Evolutionary conservation across 2,113 vertebrate genomes (phyloP), one percentile per base, ranked within the genome.

Genomic region (Dryoscopus gambensis): DNA sequence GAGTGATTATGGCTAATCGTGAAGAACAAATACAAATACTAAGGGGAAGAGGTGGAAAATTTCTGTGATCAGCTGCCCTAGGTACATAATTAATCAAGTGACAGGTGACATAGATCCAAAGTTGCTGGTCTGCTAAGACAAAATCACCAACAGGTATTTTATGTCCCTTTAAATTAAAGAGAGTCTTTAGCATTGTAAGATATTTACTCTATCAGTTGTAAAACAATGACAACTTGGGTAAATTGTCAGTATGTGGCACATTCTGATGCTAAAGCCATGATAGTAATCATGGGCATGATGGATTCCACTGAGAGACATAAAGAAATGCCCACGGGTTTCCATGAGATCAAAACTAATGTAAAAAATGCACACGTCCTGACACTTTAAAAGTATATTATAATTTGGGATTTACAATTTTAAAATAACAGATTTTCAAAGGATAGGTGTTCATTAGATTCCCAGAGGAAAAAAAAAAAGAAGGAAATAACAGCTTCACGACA

Each of bases 41-140:
- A 73, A 94, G 9, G 35, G 33, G 31, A 64, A 68, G 95, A 83
- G 35, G 35, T 65, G 37, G 50, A 93, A 95, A 87, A 69, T 74
- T 70, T 76, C 89, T 86, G 35, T 91, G 77, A 96, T 56, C 78
- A 81, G 40, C 76, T 95, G 63, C 49, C 59, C 78, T 87, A 52
- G 67, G 84, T 69, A 68, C 9, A 35, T 78, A 89, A 97, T 93
- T 90, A 97, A 96, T 96, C 74, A 95, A 97, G 50, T 63, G 42
- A 70, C 56, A 92, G 62, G 52, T 95, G 74, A 95, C 91, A 95
- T 65, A 95, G 91, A 95, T 97, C 59, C 62, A 87, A 92, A 96
- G 62, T 27, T 84, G 70, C 76, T 88, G 94, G 67, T 71, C 78
- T 67, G 74, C 22, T 89, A 81, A 87, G 65, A 97, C 17, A 81